Conservation (phyloP, 2,888 invertebrate genomes). For the Toxonevra muliebris region DNA sequence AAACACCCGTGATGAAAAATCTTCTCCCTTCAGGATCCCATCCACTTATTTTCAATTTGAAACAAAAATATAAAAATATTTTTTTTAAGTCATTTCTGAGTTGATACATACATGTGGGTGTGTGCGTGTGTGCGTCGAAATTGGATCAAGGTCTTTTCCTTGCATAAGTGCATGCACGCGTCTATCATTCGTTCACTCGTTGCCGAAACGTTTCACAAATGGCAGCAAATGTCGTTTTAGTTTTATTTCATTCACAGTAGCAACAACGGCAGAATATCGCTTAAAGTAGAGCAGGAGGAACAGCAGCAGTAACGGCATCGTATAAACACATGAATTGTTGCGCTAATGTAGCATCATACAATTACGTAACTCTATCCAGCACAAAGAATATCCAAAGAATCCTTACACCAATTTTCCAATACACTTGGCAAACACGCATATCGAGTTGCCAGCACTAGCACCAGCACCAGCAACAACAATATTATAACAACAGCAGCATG, state of each 20-base stretch:
- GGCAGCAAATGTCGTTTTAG: no score
- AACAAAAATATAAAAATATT: slow-evolving; percentile 14
- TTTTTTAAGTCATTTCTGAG: slow-evolving; percentile 1
- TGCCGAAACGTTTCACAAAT: neutral
- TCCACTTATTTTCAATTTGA: slow-evolving; percentile 15
- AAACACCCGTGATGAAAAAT: no score
- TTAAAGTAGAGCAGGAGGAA: neutral
- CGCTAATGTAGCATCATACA: neutral
- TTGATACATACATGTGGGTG: no score
- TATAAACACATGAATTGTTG: slow-evolving; percentile 3
- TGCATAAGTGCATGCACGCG: slow-evolving; percentile 21
- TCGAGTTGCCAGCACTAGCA: neutral
- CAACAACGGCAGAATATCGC: neutral
- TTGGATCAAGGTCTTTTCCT: slow-evolving; percentile 20
- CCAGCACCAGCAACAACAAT: neutral
- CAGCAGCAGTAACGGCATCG: neutral
- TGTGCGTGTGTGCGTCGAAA: neutral
- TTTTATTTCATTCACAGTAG: neutral
- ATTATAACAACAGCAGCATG: neutral
- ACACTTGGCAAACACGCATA: slow-evolving; percentile 17
- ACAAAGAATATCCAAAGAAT: neutral
- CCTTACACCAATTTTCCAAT: slow-evolving; percentile 14
- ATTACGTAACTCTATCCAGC: no score
- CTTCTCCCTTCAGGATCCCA: slow-evolving; percentile 9
- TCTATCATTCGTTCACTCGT: neutral